phyloP scores from a whole-genome alignment of 2,888 invertebrate genomes.

The Ectemnius cavifrons region DNA sequence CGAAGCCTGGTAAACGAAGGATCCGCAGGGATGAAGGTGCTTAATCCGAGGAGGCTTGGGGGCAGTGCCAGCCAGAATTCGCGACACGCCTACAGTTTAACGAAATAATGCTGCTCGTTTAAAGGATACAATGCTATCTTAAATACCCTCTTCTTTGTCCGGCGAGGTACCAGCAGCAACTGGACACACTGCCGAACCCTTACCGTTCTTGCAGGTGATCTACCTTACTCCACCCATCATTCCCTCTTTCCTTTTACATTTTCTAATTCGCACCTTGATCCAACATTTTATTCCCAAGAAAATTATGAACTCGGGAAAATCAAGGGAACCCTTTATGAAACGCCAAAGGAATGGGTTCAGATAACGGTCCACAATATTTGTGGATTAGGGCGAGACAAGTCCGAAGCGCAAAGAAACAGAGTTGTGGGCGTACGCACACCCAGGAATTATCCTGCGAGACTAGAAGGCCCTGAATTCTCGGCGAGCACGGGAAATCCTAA shows the following conservation, averaged over 20 bases:
- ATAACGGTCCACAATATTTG: conserved; percentile 17
- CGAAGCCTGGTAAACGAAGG: background rate
- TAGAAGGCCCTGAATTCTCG: conserved; percentile 15
- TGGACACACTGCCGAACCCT: background rate
- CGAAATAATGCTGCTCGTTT: conserved; percentile 71
- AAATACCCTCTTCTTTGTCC: conserved; percentile 46
- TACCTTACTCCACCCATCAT: conserved; percentile 42
- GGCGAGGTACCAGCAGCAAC: conserved; percentile 33
- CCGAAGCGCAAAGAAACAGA: conserved; percentile 26
- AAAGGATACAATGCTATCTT: conserved; percentile 65
- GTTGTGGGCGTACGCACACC: conserved; percentile 35
- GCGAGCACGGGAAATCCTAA: conserved; percentile 48
- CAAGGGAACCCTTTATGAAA: background rate
- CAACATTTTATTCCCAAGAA: conserved; percentile 8
- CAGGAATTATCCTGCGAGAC: conserved; percentile 18
- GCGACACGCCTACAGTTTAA: conserved; percentile 71
- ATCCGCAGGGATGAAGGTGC: background rate
- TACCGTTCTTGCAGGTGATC: conserved; percentile 40
- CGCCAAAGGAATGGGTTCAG: background rate
- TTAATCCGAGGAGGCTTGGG: conserved; percentile 35
- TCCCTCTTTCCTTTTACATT: conserved; percentile 2
- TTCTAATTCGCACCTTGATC: conserved; percentile 8
- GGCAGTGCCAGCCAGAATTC: conserved; percentile 49
- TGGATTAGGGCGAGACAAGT: conserved; percentile 9
- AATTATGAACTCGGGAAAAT: background rate